These are phyloP conservation scores for Sebastes taczanowskii DNA, from an alignment of 2,797 vertebrate species.

Conservation along the genomic window DNA sequence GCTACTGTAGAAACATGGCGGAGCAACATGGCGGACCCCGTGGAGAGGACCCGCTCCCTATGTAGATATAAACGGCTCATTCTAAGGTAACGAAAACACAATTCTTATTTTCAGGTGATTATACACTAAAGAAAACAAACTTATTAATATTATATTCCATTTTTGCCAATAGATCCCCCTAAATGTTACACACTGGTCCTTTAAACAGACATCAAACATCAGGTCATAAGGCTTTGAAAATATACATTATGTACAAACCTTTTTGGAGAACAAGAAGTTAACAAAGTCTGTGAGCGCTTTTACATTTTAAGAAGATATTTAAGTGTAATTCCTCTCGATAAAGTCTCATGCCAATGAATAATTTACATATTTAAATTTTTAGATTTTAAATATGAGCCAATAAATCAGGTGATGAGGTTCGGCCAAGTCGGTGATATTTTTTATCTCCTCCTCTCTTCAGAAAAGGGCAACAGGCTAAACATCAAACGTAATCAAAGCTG, in stretches of 20 bases:
- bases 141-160: too few relatives aligned
- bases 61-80: too few relatives aligned
- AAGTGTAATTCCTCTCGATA: neutral
- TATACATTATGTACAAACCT: neutral
- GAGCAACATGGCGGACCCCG: too few relatives aligned
- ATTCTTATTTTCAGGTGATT: too few relatives aligned
- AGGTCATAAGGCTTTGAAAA: neutral
- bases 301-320: neutral
- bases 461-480: slow-evolving; percentile 31
- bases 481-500: slow-evolving; percentile 44
- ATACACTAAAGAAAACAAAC: too few relatives aligned
- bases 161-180: too few relatives aligned
- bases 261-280: neutral
- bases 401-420: slow-evolving; percentile 34
- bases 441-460: slow-evolving; percentile 13
- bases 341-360: slow-evolving; percentile 3
- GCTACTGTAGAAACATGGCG: too few relatives aligned
- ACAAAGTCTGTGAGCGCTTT: neutral
- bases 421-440: neutral
- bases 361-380: neutral
- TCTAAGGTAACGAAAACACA: too few relatives aligned
- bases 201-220: neutral
- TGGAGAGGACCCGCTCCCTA: too few relatives aligned
- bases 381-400: slow-evolving; percentile 16
- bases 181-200: too few relatives aligned